phyloP scores from a whole-genome alignment of 2,797 vertebrate species.

The Loriculus beryllinus region DNA sequence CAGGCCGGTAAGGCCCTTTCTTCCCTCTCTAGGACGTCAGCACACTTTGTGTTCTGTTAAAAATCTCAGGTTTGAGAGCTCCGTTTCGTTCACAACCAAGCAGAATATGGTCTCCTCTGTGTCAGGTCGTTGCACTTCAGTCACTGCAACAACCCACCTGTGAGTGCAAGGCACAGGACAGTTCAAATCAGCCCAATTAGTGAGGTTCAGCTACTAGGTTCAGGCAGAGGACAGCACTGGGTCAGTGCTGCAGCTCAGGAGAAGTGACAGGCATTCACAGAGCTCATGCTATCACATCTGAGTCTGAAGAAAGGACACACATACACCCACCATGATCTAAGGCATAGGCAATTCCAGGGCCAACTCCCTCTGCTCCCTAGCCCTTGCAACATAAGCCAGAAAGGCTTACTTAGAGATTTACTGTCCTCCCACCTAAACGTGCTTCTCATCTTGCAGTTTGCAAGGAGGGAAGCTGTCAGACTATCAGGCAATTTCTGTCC shows the following conservation, averaged over 20 bases:
- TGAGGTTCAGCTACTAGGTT: background rate
- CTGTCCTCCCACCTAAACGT: background rate
- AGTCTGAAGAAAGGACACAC: background rate
- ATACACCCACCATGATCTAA: background rate
- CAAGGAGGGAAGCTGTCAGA: background rate
- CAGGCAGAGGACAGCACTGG: background rate
- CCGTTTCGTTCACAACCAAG: background rate
- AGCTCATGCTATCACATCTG: background rate
- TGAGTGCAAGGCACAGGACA: fast-evolving
- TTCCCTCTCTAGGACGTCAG: background rate
- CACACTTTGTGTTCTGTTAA: background rate
- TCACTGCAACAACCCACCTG: background rate
- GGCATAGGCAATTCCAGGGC: background rate
- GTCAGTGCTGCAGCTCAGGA: background rate
- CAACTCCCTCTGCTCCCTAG: background rate
- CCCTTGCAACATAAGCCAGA: background rate
- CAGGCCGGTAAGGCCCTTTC: background rate
- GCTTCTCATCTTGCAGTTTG: background rate
- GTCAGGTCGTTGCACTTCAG: background rate
- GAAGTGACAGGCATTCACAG: background rate
- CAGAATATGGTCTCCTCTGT: background rate
- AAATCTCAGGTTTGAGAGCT: background rate
- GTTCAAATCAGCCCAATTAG: background rate
- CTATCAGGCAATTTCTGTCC: background rate
- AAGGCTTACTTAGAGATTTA: background rate